A percentile compares a stretch with the other conserved stretches of the same genome.
These are phyloP conservation scores for Coranthus polyacanthus DNA, from an alignment of 2,797 vertebrate genomes.

Conservation along the genomic window DNA sequence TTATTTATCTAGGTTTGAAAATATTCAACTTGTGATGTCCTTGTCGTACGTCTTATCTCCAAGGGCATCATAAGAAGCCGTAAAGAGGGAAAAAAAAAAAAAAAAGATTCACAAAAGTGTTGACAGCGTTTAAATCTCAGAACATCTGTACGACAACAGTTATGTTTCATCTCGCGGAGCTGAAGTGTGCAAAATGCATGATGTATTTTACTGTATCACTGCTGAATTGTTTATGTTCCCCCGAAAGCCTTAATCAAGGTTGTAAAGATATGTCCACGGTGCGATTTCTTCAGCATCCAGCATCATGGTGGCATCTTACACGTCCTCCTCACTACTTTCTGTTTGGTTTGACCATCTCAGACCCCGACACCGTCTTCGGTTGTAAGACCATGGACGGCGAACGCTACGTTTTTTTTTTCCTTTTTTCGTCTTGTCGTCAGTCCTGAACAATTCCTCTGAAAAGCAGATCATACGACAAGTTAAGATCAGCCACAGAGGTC, in stretches of 20 bases:
- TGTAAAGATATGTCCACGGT: neutral
- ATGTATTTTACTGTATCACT: slow-evolving; percentile 18
- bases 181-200: slow-evolving; percentile 24
- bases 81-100: slow-evolving; percentile 33
- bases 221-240: neutral
- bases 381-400: too few species aligned
- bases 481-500: too few species aligned
- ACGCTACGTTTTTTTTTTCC: too few species aligned
- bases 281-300: neutral
- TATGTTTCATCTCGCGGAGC: slow-evolving; percentile 38
- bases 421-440: too few species aligned
- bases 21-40: slow-evolving; percentile 83
- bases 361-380: too few species aligned
- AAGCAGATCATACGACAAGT: too few species aligned
- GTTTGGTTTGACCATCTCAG: too few species aligned
- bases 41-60: slow-evolving; percentile 79
- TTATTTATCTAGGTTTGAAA: slow-evolving; percentile 83
- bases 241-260: neutral
- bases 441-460: too few species aligned
- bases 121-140: slow-evolving; percentile 68
- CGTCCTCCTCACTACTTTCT: too few species aligned
- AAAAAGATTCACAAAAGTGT: slow-evolving; percentile 43
- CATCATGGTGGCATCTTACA: neutral
- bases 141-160: slow-evolving; percentile 44
- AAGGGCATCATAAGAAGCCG: slow-evolving; percentile 78